phyloP scores from a whole-genome alignment of 2,888 invertebrate species.

The Lycophotia porphyrea region DNA sequence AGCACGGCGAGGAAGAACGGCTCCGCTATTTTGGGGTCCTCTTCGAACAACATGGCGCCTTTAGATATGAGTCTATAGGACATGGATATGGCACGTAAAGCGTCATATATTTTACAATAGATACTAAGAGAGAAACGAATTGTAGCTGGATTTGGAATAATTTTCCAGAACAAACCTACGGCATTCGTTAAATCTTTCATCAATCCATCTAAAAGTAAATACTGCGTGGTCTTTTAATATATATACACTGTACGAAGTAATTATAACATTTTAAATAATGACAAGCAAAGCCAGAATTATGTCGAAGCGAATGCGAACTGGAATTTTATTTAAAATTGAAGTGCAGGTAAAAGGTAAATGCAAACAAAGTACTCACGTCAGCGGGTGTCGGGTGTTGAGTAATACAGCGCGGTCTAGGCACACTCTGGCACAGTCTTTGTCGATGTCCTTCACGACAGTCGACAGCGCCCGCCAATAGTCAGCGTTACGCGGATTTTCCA shows the following conservation, averaged over 20 bases:
- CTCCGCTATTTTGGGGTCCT: constrained; percentile 78
- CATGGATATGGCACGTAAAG: neutral
- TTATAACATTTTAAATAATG: neutral
- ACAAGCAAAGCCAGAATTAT: neutral
- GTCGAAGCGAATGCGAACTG: neutral
- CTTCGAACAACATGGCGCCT: constrained; percentile 79
- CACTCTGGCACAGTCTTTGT: constrained; percentile 79
- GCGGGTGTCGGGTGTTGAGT: constrained; percentile 80
- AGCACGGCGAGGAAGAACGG: constrained; percentile 81
- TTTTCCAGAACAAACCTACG: neutral
- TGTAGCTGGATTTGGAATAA: neutral
- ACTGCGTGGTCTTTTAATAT: neutral
- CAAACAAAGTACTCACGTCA: constrained; percentile 74
- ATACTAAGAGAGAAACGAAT: neutral
- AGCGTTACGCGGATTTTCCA: constrained; percentile 72
- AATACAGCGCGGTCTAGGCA: constrained; percentile 80
- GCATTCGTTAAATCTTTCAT: neutral
- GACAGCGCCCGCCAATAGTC: constrained; percentile 83
- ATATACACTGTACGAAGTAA: neutral
- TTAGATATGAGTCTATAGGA: constrained; percentile 79
- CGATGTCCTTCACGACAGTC: constrained; percentile 80
- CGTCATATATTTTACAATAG: neutral
- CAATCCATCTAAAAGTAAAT: neutral
- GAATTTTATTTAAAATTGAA: neutral
- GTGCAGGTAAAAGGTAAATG: neutral